Percentiles rank a stretch among this genome's conserved stretches.
Evolutionary conservation across 2,113 vertebrate genomes (phyloP).

Genomic region (Cygnus buccinator): DNA sequence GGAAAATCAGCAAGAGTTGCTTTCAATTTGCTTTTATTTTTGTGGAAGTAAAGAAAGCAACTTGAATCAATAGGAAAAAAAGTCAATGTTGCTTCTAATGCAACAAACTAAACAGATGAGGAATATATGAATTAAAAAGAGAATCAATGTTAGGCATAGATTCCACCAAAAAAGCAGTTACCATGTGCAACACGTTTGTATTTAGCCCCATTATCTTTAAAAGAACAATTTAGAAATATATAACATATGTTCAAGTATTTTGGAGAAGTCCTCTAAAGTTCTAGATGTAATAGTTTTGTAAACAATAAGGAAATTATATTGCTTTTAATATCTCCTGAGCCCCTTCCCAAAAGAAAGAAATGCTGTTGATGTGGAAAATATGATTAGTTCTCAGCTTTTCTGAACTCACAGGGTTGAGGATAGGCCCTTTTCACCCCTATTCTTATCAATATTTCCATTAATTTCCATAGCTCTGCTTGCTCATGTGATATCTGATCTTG

Average conservation of each 20-base stretch:
- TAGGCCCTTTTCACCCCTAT: not conserved
- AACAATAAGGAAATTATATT: not conserved
- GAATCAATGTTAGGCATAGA: too few species aligned
- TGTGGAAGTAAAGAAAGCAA: not conserved
- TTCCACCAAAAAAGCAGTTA: not conserved
- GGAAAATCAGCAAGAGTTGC: not conserved
- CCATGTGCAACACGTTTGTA: not conserved
- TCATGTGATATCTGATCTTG: not conserved
- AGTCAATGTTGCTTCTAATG: not conserved
- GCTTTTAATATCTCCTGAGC: not conserved
- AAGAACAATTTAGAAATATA: not conserved
- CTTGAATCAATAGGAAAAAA: not conserved
- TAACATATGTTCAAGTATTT: not conserved
- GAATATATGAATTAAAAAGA: not conserved
- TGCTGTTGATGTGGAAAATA: not conserved
- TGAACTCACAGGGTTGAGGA: not conserved
- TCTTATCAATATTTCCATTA: not conserved
- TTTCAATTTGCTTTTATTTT: constrained; percentile 24
- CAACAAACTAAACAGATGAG: not conserved
- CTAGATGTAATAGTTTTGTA: not conserved
- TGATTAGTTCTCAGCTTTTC: not conserved
- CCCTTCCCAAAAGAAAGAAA: not conserved
- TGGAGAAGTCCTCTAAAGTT: not conserved
- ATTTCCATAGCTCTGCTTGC: not conserved
- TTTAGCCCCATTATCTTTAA: not conserved